These are phyloP conservation scores for Phyllotreta cruciferae DNA, from an alignment of 2,888 invertebrate genomes.

Conservation along the genomic window DNA sequence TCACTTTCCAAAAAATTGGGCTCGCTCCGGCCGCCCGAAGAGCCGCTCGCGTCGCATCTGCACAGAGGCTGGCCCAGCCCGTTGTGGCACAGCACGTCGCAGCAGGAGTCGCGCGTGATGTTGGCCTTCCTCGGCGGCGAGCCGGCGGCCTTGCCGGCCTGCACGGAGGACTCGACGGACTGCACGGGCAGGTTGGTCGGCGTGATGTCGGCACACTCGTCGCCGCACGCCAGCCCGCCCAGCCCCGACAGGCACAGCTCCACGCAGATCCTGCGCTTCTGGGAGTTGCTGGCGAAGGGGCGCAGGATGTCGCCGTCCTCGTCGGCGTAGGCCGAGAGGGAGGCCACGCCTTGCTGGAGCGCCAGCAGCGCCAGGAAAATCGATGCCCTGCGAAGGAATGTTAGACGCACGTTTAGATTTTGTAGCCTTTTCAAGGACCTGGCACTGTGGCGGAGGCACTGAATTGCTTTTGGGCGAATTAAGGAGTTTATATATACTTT, in stretches of 20 bases:
- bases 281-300: slow-evolving; percentile 54
- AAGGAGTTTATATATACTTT: too few relatives aligned
- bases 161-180: slow-evolving; percentile 46
- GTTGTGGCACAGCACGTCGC: slow-evolving; percentile 68
- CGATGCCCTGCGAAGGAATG: slow-evolving; percentile 53
- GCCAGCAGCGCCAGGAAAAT: slow-evolving; percentile 49
- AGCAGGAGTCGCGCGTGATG: slow-evolving; percentile 63
- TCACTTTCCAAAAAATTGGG: slow-evolving; percentile 58
- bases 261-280: slow-evolving; percentile 58
- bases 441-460: neutral
- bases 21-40: neutral
- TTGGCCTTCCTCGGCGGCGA: slow-evolving; percentile 54
- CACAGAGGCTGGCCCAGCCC: slow-evolving; percentile 69
- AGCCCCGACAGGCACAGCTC: slow-evolving; percentile 60
- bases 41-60: slow-evolving; percentile 53
- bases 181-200: slow-evolving; percentile 60
- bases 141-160: slow-evolving; percentile 63
- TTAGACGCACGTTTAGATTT: slow-evolving; percentile 31
- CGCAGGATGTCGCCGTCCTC: slow-evolving; percentile 49
- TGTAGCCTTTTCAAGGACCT: slow-evolving; percentile 21
- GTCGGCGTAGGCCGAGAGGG: slow-evolving; percentile 46
- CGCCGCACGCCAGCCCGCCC: slow-evolving; percentile 66
- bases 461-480: neutral
- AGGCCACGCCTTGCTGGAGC: slow-evolving; percentile 48
- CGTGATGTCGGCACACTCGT: slow-evolving; percentile 62